phyloP scores from a whole-genome alignment of 1,140 invertebrate genomes.

The Ectropis grisescens region DNA sequence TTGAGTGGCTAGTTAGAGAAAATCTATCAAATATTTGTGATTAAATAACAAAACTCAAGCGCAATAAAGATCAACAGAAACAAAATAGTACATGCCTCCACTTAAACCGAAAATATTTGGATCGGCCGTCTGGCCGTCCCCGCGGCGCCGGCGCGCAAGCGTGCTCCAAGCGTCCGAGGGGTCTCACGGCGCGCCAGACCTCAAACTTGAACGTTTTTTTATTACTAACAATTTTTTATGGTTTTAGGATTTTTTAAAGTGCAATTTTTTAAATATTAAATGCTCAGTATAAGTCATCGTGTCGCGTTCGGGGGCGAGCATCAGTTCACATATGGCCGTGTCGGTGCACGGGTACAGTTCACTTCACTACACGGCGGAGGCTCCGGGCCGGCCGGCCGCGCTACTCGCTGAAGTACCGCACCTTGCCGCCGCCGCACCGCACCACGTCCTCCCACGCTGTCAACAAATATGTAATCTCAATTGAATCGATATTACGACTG shows the following conservation, averaged over 20 bases:
- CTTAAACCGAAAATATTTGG: constrained; percentile 13
- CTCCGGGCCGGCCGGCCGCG: not conserved
- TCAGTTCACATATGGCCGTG: not conserved
- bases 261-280: constrained; percentile 25
- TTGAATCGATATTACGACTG: no score
- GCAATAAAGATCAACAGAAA: constrained; percentile 53
- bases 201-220: constrained; percentile 3
- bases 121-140: no score
- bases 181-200: constrained; percentile 8
- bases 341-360: no score
- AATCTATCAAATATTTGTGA: constrained; percentile 45
- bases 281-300: constrained; percentile 11
- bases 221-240: constrained; percentile 1
- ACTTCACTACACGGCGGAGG: no score
- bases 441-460: constrained; percentile 72
- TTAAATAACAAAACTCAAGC: constrained; percentile 57
- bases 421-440: constrained; percentile 52
- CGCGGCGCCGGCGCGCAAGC: no score
- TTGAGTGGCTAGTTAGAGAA: constrained; percentile 47
- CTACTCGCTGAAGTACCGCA: constrained; percentile 63
- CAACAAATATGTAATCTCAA: no score
- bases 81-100: constrained; percentile 26
- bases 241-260: constrained; percentile 14
- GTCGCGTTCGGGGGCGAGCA: no score
- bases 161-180: no score